Base-by-base conservation (phyloP, 1,140 invertebrate genomes). In the Apis cerana region DNA sequence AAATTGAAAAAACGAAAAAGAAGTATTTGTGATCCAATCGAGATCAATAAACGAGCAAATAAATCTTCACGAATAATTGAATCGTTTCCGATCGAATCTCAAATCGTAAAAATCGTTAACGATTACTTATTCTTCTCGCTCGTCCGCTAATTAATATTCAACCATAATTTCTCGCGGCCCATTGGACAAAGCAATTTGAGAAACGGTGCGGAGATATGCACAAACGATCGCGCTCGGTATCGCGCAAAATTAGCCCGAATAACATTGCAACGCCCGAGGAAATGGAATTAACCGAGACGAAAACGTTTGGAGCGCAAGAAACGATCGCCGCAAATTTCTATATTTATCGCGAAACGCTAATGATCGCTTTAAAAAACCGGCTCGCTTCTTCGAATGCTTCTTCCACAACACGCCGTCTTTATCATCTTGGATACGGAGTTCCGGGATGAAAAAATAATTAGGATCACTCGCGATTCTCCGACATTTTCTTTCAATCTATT, bases 271-370 rank as follows among this genome's bases (percentile, higher is more conserved):
- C 17, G 11, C 27, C 10, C 33, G 23, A 13, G 33, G 43, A 67
- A 69, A 72, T 64, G 23, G 69, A 80, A 65, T 80, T 56, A 64
- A 65, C 59, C 23, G 27, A 80, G 65, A 65, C 54, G 43, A 74
- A 74, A 50, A 59, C 52, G 59, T 56, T 21, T 43, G 33, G 33
- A 33, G 33, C 33, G 69, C 70, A 74, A 80, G 78, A 74, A 80
- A 74, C 48, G 4, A 56, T 54, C 59, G 17, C 58, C 2, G 50
- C 78, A 50, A 64, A 74, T 75, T 27, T 52, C 78, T 75, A 56
- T 65, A 80, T 80, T 80, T 80, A 80, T 80, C 17, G 61, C 78
- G 65, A 80, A 80, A 74, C 70, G 54, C 64, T 68, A 82, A 82
- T 62, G 80, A 76, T 54, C 74, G 52, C 61, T 52, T 61, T 82